Evolutionary conservation across 2,888 invertebrate species (phyloP), one percentile per base, ranked within the genome.

Genomic region (Pandemis heparana): DNA sequence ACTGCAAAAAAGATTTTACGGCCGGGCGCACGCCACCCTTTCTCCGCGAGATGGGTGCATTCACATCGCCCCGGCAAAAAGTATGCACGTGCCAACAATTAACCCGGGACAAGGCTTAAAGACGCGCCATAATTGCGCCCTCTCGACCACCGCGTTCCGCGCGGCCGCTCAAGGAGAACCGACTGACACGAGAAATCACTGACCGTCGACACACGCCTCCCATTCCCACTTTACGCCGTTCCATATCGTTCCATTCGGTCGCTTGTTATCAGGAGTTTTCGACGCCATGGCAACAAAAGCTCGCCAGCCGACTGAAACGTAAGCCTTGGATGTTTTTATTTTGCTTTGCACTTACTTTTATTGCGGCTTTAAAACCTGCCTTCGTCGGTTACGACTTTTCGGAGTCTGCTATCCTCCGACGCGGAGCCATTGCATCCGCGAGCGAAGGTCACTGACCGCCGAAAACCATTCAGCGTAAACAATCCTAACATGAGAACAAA

Each of bases 31-130:
- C 88, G 89, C 87, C 89, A 87, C 88, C 85, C 78, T 82, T 80
- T 80, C 83, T 83, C 82, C 80, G 75, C 82, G 80, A 82, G 84
- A 85, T 87, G 85, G 85, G 87, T 87, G 89, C 88, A 86, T 89
- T 89, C 86, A 88, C 87, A 82, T 82, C 80, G 80, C 83, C 84
- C 81, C 78, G 75, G 83, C 84, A 89, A 90, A 90, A 91, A 90
- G 86, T 84, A 82, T 88, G 86, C 94, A 88, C 94, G 92, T 90
- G 94, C 92, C 92, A 85, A 79, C 89, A 88, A 92, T 94, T 94
- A 93, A 88, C 79, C 82, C 83, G 89, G 88, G 89, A 85, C 85
- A 81, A 85, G 74, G 69, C 69, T 70, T 51, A 8, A 51, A 70
- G 84, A 81, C 82, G 82, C 79, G 77, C 76, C 79, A 80, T 86